phyloP scores from a whole-genome alignment of 1,140 invertebrate genomes.

The Manduca sexta region DNA sequence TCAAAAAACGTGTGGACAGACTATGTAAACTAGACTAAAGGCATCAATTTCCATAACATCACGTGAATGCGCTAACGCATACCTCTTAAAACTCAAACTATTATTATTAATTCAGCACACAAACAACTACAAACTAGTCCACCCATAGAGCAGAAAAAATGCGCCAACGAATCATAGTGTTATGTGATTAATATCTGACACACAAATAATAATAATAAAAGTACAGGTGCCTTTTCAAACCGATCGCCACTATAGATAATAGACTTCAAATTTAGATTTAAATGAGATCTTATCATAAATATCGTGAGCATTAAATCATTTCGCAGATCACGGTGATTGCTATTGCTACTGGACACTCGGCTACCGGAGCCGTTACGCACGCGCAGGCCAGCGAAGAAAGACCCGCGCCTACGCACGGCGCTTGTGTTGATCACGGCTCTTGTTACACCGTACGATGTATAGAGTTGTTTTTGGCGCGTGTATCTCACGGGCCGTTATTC shows the following conservation, averaged over 20 bases:
- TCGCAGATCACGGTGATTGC: constrained; percentile 20
- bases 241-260: constrained; percentile 3
- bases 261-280: constrained; percentile 6
- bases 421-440: background rate
- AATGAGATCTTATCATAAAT: constrained; percentile 12
- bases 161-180: too few species aligned
- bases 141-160: too few species aligned
- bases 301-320: constrained; percentile 10
- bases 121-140: too few species aligned
- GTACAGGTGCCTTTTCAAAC: constrained; percentile 1
- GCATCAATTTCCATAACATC: too few species aligned
- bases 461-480: constrained; percentile 56
- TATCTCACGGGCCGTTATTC: constrained; percentile 58
- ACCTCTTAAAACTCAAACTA: too few species aligned
- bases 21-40: too few species aligned
- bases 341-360: constrained; percentile 13
- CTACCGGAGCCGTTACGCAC: constrained; percentile 36
- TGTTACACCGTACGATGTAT: constrained; percentile 14
- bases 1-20: too few species aligned
- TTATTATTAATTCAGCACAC: too few species aligned
- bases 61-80: too few species aligned
- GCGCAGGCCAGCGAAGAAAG: background rate
- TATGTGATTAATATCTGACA: background rate
- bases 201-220: background rate
- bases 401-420: background rate